Evolutionary conservation across 1,140 invertebrate species (phyloP).

Genomic region (Drosophila chauvacae): DNA sequence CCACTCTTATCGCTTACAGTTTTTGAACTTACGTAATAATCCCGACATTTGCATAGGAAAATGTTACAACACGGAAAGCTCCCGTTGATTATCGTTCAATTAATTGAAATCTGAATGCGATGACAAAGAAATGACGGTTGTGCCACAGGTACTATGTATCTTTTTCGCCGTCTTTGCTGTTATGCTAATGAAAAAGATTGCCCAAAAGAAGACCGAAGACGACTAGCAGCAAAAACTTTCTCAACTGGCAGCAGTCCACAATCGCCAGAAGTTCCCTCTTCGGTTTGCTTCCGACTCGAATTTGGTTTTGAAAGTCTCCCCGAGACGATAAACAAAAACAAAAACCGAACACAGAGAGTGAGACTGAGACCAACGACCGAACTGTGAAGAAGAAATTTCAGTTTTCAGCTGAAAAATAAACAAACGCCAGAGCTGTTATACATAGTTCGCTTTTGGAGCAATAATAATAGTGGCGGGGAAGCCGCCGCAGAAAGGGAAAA

Average conservation of each 20-base stretch:
- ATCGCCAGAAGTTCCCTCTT: constrained; percentile 37
- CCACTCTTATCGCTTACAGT: constrained; percentile 19
- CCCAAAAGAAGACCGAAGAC: constrained; percentile 22
- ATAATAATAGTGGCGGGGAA: constrained; percentile 15
- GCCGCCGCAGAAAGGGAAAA: constrained; percentile 65
- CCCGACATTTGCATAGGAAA: constrained; percentile 32
- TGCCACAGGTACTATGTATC: constrained; percentile 17
- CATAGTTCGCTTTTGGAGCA: constrained; percentile 40
- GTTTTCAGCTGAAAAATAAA: constrained; percentile 61
- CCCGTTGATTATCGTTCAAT: constrained; percentile 10
- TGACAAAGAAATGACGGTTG: constrained; percentile 38
- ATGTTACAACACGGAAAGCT: constrained; percentile 32
- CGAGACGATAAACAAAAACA: constrained; percentile 76
- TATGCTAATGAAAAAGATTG: constrained; percentile 68
- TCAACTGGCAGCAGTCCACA: constrained; percentile 37
- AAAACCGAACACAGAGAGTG: constrained; percentile 41
- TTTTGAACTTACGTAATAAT: constrained; percentile 22
- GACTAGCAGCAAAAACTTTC: constrained; percentile 58
- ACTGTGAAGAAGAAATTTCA: constrained; percentile 58
- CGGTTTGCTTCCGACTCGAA: constrained; percentile 27
- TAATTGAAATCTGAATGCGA: constrained; percentile 42
- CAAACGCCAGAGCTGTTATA: constrained; percentile 49
- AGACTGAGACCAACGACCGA: constrained; percentile 45
- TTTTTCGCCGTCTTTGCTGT: constrained; percentile 31
- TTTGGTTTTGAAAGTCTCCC: constrained; percentile 58